These are phyloP conservation scores for Luidia sarsii DNA, from an alignment of 53 echinoderm and acorn worm species.

Conservation along the genomic window DNA sequence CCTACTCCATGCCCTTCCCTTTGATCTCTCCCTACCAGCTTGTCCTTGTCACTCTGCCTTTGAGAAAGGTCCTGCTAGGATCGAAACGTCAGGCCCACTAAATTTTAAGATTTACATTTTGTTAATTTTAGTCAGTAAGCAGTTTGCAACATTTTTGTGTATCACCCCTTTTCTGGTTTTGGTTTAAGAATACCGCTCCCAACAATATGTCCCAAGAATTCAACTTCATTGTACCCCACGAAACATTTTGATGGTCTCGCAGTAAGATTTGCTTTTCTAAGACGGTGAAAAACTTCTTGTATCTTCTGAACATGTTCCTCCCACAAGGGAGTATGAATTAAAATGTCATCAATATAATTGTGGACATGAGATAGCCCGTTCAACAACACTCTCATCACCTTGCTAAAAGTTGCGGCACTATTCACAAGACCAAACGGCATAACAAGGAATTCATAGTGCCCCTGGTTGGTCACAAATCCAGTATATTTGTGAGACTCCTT, in stretches of 20 bases:
- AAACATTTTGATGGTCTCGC: background rate
- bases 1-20: too few species aligned
- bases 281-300: slow-evolving; percentile 32
- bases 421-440: slow-evolving; percentile 85
- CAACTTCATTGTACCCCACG: slow-evolving; percentile 14
- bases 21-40: too few species aligned
- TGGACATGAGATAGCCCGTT: slow-evolving; percentile 56
- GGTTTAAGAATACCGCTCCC: slow-evolving; percentile 38
- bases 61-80: too few species aligned
- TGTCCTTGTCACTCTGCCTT: too few species aligned
- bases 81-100: too few species aligned
- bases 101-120: too few species aligned
- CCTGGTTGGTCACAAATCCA: slow-evolving; percentile 27
- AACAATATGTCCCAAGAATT: slow-evolving; percentile 60
- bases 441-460: slow-evolving; percentile 48
- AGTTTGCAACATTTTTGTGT: too few species aligned
- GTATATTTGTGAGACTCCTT: slow-evolving; percentile 44
- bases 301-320: slow-evolving; percentile 43
- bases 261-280: slow-evolving; percentile 3
- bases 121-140: too few species aligned
- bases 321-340: slow-evolving; percentile 55
- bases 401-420: slow-evolving; percentile 64
- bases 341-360: slow-evolving; percentile 60
- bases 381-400: slow-evolving; percentile 59
- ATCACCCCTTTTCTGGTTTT: slow-evolving; percentile 52